Percentiles rank a stretch among this genome's conserved stretches.
phyloP scores from a whole-genome alignment of 2,888 invertebrate genomes.

The Nymphalis c-album region DNA sequence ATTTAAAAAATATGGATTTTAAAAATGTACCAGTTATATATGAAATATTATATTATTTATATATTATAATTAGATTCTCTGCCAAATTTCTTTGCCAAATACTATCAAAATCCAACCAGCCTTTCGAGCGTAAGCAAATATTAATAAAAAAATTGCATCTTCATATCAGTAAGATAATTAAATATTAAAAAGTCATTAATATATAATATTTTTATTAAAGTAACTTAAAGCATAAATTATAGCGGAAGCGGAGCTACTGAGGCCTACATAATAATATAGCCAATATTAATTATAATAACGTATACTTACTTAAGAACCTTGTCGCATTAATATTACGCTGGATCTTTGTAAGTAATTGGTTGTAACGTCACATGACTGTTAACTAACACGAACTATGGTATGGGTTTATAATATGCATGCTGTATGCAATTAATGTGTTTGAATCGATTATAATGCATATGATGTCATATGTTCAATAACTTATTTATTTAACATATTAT shows the following conservation, averaged over 20 bases:
- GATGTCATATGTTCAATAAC: constrained; percentile 1
- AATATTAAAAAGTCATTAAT: too few relatives aligned
- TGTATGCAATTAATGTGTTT: constrained; percentile 4
- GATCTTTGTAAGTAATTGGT: constrained; percentile 9
- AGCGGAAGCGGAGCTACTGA: neutral
- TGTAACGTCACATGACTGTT: constrained; percentile 2
- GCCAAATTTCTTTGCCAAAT: too few relatives aligned
- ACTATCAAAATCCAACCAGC: too few relatives aligned
- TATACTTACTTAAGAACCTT: constrained; percentile 9
- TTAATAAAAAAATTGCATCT: neutral
- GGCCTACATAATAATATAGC: neutral
- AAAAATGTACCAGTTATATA: too few relatives aligned
- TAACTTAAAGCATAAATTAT: neutral
- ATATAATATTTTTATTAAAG: neutral
- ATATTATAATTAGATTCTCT: too few relatives aligned
- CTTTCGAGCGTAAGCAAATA: neutral
- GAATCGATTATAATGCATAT: neutral
- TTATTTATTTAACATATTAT: constrained; percentile 5
- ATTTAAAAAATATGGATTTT: too few relatives aligned
- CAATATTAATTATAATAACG: neutral
- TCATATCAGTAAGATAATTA: too few relatives aligned
- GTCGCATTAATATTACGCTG: constrained; percentile 10
- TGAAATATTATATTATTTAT: too few relatives aligned
- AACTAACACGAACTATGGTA: constrained; percentile 7
- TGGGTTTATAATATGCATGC: constrained; percentile 1